phyloP scores from a whole-genome alignment of 2,888 invertebrate species.

The Loripinus fragilis region DNA sequence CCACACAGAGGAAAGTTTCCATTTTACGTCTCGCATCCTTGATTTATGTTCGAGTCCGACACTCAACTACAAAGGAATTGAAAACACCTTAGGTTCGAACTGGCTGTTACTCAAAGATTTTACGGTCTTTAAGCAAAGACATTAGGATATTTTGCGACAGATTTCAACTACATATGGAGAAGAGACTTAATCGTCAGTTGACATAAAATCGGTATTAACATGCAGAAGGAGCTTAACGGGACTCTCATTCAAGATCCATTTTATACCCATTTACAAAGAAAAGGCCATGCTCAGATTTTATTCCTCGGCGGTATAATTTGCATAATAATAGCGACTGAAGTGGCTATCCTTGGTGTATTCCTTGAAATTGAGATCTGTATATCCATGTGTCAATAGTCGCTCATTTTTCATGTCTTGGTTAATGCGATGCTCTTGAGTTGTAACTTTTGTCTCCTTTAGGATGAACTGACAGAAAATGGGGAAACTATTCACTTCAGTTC shows the following conservation, averaged over 20 bases:
- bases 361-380: constrained; percentile 27
- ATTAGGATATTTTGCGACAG: constrained; percentile 60
- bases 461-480: constrained; percentile 14
- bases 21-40: too few relatives aligned
- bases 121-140: constrained; percentile 45
- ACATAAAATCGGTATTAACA: constrained; percentile 61
- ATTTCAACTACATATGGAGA: constrained; percentile 56
- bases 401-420: constrained; percentile 35
- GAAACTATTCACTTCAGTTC: constrained; percentile 10
- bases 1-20: too few relatives aligned
- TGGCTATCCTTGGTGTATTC: constrained; percentile 45
- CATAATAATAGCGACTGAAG: constrained; percentile 53
- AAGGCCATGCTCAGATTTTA: constrained; percentile 42
- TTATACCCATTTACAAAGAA: constrained; percentile 56
- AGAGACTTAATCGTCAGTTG: constrained; percentile 49
- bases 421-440: constrained; percentile 12
- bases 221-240: constrained; percentile 55
- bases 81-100: neutral
- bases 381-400: constrained; percentile 30
- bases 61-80: neutral
- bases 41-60: neutral
- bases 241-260: constrained; percentile 44
- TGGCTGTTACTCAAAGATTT: constrained; percentile 18
- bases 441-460: constrained; percentile 1
- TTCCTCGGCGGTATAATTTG: constrained; percentile 45